Evolutionary conservation across 2,888 invertebrate genomes (phyloP).

Genomic region (Drosophila percnosoma): DNA sequence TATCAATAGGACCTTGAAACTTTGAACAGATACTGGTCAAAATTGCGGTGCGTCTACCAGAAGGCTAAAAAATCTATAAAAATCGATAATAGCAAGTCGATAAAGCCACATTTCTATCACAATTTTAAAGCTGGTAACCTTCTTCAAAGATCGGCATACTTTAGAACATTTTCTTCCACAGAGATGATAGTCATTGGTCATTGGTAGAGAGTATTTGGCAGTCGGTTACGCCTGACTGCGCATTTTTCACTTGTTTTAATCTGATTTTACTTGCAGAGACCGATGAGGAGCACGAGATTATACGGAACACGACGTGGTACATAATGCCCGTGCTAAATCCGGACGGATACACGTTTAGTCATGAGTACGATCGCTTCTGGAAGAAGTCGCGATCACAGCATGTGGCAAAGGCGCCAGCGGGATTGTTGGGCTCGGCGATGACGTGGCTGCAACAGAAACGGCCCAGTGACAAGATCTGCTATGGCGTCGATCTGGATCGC

Average conservation of each 20-base stretch:
- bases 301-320: constrained; percentile 87
- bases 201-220: background rate
- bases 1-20: too few species aligned
- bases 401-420: constrained; percentile 70
- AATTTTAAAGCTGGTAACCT: too few species aligned
- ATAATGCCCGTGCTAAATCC: constrained; percentile 91
- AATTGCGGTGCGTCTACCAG: too few species aligned
- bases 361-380: constrained; percentile 91
- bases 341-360: constrained; percentile 91
- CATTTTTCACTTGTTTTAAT: background rate
- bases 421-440: constrained; percentile 83
- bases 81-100: too few species aligned
- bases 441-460: constrained; percentile 83
- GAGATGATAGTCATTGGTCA: background rate
- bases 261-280: constrained; percentile 57
- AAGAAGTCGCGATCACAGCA: constrained; percentile 90
- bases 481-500: constrained; percentile 91
- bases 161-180: too few species aligned
- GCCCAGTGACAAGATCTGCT: constrained; percentile 85
- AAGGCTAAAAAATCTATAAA: too few species aligned
- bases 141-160: background rate
- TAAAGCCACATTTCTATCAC: too few species aligned
- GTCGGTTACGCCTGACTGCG: too few species aligned
- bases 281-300: constrained; percentile 70
- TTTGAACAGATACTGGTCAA: too few species aligned